phyloP scores from a whole-genome alignment of 2,888 invertebrate genomes.

The Drosophila kanekoi region DNA sequence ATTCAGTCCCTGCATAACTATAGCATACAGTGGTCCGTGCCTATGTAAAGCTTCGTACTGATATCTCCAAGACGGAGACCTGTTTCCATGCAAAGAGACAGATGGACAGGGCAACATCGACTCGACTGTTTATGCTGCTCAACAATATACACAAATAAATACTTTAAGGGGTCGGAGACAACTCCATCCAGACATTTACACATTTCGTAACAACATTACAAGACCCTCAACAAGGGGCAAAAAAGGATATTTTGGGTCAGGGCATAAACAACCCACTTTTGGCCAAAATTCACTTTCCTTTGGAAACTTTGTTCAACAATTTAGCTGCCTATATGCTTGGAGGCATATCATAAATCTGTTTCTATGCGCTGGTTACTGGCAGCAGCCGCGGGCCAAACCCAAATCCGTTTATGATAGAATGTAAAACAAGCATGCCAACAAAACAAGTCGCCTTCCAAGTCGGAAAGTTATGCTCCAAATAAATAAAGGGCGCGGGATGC shows the following conservation, averaged over 20 bases:
- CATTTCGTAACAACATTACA: too few relatives aligned
- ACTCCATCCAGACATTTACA: too few relatives aligned
- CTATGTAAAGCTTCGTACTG: too few relatives aligned
- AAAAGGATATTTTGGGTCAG: neutral
- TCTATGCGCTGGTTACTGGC: slow-evolving; percentile 4
- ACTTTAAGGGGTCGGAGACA: too few relatives aligned
- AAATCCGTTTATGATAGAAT: slow-evolving; percentile 62
- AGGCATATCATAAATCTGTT: slow-evolving; percentile 32
- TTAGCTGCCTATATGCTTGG: neutral
- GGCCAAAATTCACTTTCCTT: neutral
- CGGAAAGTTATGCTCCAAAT: slow-evolving; percentile 29
- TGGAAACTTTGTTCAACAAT: neutral
- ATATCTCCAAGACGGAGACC: too few relatives aligned
- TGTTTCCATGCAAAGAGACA: too few relatives aligned
- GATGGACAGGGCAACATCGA: too few relatives aligned
- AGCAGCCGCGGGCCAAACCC: slow-evolving; percentile 30
- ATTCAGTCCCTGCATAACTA: too few relatives aligned
- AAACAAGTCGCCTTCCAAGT: slow-evolving; percentile 3
- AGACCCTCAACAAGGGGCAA: too few relatives aligned
- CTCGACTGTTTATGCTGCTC: too few relatives aligned
- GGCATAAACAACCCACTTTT: neutral
- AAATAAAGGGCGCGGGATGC: slow-evolving; percentile 21
- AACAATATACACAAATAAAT: too few relatives aligned
- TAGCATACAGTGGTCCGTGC: too few relatives aligned
- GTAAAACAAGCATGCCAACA: slow-evolving; percentile 52